Evolutionary conservation across 2,113 vertebrate species (phyloP), one percentile per base, ranked within the genome.

Genomic region (Phocoena phocoena): DNA sequence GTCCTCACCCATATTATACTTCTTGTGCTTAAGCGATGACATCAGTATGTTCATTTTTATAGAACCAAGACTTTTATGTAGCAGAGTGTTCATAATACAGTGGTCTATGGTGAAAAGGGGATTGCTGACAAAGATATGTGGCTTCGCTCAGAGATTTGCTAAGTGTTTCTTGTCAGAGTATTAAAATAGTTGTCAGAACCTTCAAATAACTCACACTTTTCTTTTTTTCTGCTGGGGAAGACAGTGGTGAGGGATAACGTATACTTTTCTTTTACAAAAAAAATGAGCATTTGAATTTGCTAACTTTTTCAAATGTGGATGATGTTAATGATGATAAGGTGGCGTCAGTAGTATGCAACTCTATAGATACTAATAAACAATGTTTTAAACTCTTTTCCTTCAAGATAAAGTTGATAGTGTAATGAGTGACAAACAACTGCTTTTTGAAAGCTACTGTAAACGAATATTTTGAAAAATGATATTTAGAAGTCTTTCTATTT

Each of bases 161-260:
- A 33, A 62, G 38, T 62, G 5, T 86, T 71, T 96, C 71, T 93
- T 88, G 26, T 63, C 80, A 82, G 36, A 70, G 21, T 90, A 81
- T 95, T 97, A 96, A 95, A 95, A 93, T 73, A 74, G 60, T 96
- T 95, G 84, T 95, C 76, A 93, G 77, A 89, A 95, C 63, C 62
- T 90, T 85, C 85, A 97, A 96, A 88, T 97, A 97, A 88, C 86
- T 80, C 50, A 25, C 4, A 71, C 47, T 73, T 98, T 77, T 93
- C 73, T 89, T 94, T 90, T 47, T 77, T 21, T 47, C 74, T 77
- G 17, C 28, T 77, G 74, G 9, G 28, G 44, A 77, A 33, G 74
- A 77, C 9, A 77, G 17, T 50, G 74, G 74, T 77, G 44, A 77
- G 44, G 2, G 28, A 88, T 96, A 97, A 88, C 71, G 55, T 58